These are phyloP conservation scores for Galerucella calmariensis DNA, from an alignment of 2,888 invertebrate species.

Conservation along the genomic window DNA sequence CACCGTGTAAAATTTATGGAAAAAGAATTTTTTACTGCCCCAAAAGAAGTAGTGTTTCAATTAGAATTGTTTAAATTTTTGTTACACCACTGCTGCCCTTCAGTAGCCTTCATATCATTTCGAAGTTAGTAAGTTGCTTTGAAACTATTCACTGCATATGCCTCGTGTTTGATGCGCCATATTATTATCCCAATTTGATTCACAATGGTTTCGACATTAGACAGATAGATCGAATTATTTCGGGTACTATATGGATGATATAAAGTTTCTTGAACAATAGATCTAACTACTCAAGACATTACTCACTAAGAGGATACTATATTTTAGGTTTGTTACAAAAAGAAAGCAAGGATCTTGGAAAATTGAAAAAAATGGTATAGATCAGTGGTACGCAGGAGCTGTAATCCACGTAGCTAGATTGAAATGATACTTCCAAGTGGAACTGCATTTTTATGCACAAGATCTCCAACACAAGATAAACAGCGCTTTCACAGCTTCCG, in stretches of 20 bases:
- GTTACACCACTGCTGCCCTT: not conserved
- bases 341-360: too few relatives aligned
- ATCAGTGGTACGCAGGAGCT: too few relatives aligned
- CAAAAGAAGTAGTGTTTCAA: too few relatives aligned
- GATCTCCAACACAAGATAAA: too few relatives aligned
- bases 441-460: too few relatives aligned
- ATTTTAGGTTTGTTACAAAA: too few relatives aligned
- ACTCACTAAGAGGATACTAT: not conserved
- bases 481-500: too few relatives aligned
- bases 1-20: too few relatives aligned
- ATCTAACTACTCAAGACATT: conserved; percentile 8
- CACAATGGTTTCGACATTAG: conserved; percentile 43
- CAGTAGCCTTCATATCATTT: conserved; percentile 42
- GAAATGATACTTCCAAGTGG: too few relatives aligned
- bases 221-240: conserved; percentile 35
- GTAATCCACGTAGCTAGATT: too few relatives aligned
- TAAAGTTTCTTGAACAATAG: conserved; percentile 16
- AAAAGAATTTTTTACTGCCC: too few relatives aligned
- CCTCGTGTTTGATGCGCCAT: conserved; percentile 45
- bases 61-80: not conserved
- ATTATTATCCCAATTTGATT: conserved; percentile 45
- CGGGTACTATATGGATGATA: not conserved
- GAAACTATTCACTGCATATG: conserved; percentile 43
- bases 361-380: too few relatives aligned
- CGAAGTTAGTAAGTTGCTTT: conserved; percentile 51